Conservation (phyloP, 2,113 vertebrate genomes). For the Alethe diademata region DNA sequence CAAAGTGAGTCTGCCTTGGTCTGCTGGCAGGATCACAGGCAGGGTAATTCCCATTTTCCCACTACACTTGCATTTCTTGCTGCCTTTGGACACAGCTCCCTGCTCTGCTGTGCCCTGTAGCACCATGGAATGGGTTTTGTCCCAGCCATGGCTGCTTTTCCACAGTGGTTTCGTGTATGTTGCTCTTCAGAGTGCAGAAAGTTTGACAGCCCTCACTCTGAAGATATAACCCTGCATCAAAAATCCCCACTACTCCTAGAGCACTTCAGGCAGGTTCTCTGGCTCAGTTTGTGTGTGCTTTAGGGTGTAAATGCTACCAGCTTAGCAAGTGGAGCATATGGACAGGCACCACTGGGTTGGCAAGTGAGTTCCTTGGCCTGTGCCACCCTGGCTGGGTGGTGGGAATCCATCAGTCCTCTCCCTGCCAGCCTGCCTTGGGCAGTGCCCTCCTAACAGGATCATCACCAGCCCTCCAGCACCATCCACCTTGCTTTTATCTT, state of each 20-base stretch:
- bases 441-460: neutral
- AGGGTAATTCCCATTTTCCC: neutral
- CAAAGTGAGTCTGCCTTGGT: neutral
- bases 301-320: neutral
- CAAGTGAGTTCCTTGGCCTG: neutral
- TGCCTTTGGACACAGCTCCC: neutral
- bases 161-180: fast-evolving
- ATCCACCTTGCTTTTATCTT: neutral
- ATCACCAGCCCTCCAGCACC: neutral
- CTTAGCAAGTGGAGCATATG: neutral
- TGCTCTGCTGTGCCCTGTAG: neutral
- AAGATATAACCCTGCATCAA: neutral
- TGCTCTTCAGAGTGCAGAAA: neutral
- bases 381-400: neutral
- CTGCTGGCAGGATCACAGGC: neutral
- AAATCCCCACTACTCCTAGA: neutral
- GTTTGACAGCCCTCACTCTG: neutral
- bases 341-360: neutral
- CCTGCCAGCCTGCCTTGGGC: neutral
- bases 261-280: neutral
- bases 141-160: neutral
- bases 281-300: neutral
- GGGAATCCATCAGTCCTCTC: neutral
- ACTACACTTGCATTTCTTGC: neutral
- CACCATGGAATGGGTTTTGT: neutral